Conservation (phyloP, 2,797 vertebrate species). For the Telmatherina bonti region DNA sequence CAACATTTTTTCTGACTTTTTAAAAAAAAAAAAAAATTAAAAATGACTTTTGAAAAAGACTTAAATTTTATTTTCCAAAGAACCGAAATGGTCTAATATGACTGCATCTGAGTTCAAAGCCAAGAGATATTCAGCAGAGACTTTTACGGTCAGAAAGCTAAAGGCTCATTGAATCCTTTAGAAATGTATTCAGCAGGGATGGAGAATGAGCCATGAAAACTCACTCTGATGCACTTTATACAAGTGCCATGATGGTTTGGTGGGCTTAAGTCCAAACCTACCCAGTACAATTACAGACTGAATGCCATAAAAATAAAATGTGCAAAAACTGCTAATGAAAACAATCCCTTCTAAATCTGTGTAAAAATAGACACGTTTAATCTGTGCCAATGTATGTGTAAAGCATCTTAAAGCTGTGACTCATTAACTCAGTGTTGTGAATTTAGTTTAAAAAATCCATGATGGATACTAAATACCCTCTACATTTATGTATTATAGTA, state of each 20-base stretch:
- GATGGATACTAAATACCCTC: background rate
- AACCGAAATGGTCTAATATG: conserved; percentile 11
- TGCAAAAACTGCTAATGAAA: background rate
- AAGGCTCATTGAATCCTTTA: conserved; percentile 46
- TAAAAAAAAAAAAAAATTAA: background rate
- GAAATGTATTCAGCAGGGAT: conserved; percentile 14
- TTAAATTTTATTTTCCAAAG: conserved; percentile 10
- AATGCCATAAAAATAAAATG: background rate
- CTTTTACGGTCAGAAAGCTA: conserved; percentile 13
- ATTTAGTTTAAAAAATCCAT: background rate
- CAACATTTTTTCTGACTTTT: background rate
- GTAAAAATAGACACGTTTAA: background rate
- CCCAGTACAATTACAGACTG: background rate
- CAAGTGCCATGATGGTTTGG: conserved; percentile 18
- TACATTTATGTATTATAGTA: background rate
- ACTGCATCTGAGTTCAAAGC: conserved; percentile 29
- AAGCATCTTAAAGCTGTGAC: background rate
- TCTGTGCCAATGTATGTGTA: background rate
- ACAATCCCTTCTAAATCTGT: background rate
- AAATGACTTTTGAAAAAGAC: background rate
- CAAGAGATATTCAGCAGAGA: conserved; percentile 26
- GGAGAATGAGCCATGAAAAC: conserved; percentile 24
- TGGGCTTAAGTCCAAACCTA: conserved; percentile 5
- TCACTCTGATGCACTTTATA: conserved; percentile 21
- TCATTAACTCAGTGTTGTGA: background rate